Conservation (phyloP, 2,888 invertebrate species). For the Ophion ellenae region DNA sequence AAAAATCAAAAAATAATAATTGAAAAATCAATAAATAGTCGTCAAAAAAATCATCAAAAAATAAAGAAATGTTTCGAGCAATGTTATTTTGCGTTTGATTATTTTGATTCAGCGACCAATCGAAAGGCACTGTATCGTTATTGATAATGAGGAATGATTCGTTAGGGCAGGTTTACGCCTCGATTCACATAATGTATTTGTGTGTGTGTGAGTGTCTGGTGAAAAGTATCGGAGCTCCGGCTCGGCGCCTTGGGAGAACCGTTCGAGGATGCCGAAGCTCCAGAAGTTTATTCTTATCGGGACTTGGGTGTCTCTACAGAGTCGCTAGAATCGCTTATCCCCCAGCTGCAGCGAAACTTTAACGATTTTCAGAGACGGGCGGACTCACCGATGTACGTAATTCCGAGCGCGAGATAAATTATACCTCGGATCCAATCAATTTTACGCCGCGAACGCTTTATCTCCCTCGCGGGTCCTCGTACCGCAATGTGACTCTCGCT, state of each 20-base stretch:
- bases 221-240: conserved; percentile 32
- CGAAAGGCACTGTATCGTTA: background rate
- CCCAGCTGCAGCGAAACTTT: conserved; percentile 39
- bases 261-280: conserved; percentile 33
- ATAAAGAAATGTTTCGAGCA: background rate
- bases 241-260: conserved; percentile 1
- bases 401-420: conserved; percentile 25
- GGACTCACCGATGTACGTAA: conserved; percentile 14
- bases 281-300: conserved; percentile 63
- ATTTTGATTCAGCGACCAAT: background rate
- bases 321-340: conserved; percentile 46
- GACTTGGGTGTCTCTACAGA: conserved; percentile 47
- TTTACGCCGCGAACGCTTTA: conserved; percentile 23
- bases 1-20: too few species aligned
- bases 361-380: conserved; percentile 41
- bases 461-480: background rate
- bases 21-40: too few species aligned
- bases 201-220: conserved; percentile 8
- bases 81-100: background rate
- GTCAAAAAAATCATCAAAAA: too few species aligned
- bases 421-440: conserved; percentile 33
- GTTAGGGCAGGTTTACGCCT: conserved; percentile 6
- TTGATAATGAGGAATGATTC: conserved; percentile 15
- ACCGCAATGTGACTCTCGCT: background rate
- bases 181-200: background rate